Conservation (phyloP, 37 sponge, comb jelly and placozoan genomes). For the Eunapius fragilis region DNA sequence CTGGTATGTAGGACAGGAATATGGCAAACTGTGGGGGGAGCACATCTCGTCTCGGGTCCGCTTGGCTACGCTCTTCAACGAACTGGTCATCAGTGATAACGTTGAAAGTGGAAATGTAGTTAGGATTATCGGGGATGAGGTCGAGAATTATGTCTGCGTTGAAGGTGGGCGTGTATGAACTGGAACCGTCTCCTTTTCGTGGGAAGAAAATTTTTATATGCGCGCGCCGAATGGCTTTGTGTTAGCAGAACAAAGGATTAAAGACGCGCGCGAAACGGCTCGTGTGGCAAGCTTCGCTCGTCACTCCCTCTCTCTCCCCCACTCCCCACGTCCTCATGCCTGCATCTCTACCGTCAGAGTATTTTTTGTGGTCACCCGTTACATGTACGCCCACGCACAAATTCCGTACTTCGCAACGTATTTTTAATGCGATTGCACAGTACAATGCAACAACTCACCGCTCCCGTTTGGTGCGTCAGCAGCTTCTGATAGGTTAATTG, state of each 20-base stretch:
- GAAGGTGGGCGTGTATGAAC: not conserved
- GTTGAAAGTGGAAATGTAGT: not conserved
- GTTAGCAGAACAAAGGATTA: not conserved
- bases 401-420: not conserved
- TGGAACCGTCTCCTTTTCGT: not conserved
- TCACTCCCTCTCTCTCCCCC: not conserved
- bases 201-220: not conserved
- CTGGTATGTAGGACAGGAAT: slow-evolving; percentile 58
- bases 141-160: not conserved
- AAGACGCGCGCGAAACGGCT: not conserved
- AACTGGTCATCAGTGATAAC: not conserved
- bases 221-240: not conserved
- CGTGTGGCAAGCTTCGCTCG: not conserved
- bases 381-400: not conserved
- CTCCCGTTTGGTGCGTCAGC: not conserved
- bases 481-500: not conserved
- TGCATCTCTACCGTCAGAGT: not conserved
- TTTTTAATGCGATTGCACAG: not conserved
- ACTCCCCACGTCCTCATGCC: not conserved
- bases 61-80: not conserved
- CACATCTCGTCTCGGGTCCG: not conserved
- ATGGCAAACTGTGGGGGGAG: slow-evolving; percentile 51
- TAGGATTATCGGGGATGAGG: not conserved
- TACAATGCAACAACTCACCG: not conserved
- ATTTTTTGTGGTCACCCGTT: not conserved